Conservation (phyloP, 2,797 vertebrate genomes). For the Centroberyx gerrardi region DNA sequence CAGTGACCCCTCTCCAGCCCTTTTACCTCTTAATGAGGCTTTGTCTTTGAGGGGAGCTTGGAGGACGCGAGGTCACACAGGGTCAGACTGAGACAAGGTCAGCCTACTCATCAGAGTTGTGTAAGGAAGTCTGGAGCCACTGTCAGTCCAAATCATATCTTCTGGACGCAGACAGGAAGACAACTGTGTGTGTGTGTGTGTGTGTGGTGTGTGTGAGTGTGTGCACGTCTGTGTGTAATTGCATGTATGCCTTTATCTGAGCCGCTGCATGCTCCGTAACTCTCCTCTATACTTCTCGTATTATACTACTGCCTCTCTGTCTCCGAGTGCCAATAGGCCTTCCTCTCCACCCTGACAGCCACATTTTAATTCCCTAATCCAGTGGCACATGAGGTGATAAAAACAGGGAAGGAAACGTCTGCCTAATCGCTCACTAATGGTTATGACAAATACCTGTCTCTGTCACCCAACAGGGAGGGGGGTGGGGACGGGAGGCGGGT, state of each 20-base stretch:
- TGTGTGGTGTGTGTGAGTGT: constrained; percentile 34
- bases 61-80: constrained; percentile 69
- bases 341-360: constrained; percentile 70
- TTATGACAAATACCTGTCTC: constrained; percentile 80
- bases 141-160: constrained; percentile 80
- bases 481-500: constrained; percentile 37
- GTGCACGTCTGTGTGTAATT: background rate
- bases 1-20: constrained; percentile 45
- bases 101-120: constrained; percentile 76
- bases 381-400: constrained; percentile 71
- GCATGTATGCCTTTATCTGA: constrained; percentile 40
- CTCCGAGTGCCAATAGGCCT: constrained; percentile 29
- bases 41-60: constrained; percentile 69
- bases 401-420: constrained; percentile 68
- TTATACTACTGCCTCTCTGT: constrained; percentile 56
- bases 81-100: constrained; percentile 77
- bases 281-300: constrained; percentile 50
- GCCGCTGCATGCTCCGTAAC: constrained; percentile 59
- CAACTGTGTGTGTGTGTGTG: constrained; percentile 26
- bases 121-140: constrained; percentile 83
- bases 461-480: constrained; percentile 47
- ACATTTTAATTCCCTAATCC: constrained; percentile 84
- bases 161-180: constrained; percentile 73
- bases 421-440: constrained; percentile 81
- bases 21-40: constrained; percentile 74